Evolutionary conservation across 2,888 invertebrate species (phyloP), one percentile per base, ranked within the genome.

Genomic region (Rapana venosa): DNA sequence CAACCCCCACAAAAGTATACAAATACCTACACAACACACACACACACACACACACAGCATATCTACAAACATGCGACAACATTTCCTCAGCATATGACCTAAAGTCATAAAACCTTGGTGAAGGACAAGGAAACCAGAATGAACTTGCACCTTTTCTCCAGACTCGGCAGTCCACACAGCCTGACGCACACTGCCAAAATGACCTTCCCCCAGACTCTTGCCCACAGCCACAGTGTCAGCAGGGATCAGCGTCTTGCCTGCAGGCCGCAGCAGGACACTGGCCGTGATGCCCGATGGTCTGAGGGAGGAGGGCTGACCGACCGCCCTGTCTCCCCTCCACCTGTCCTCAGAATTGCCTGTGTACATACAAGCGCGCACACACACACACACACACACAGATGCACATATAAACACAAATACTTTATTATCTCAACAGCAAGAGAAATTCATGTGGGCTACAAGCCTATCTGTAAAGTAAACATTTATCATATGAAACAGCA

Each of bases 131-230:
- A 47, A 2, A 47, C 4, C 47, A 47, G 47, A 47, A 47, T 2
- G 2, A 8, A 47, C 47, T 47, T n/a, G n/a, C 96, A 98, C 98
- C 96, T 98, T 97, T 96, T 98, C 98, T 90, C 98, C 98, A 35
- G 56, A 83, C 93, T 98, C 98, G 95, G 98, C 98, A 87, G 98
- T 98, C 99, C 99, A 99, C 17, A 98, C 98, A 5, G 99, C 99
- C 96, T 99, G 99, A 96, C 99, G 99, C 0, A 99, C 99, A 26
- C 98, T 98, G 8, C 99, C 99, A 97, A 99, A 99, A 96, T 99
- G 99, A 26, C 99, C 99, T 94, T 98, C 98, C 58, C 99, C 99
- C 90, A 99, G 97, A 95, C 98, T 98, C 96, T 99, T 99, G 96
- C 98, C 98, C 87, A 99, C 98, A 91, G 98, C 98, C 94, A 99